These are phyloP conservation scores for Erebia aethiops DNA, from an alignment of 2,888 invertebrate species.

Conservation along the genomic window DNA sequence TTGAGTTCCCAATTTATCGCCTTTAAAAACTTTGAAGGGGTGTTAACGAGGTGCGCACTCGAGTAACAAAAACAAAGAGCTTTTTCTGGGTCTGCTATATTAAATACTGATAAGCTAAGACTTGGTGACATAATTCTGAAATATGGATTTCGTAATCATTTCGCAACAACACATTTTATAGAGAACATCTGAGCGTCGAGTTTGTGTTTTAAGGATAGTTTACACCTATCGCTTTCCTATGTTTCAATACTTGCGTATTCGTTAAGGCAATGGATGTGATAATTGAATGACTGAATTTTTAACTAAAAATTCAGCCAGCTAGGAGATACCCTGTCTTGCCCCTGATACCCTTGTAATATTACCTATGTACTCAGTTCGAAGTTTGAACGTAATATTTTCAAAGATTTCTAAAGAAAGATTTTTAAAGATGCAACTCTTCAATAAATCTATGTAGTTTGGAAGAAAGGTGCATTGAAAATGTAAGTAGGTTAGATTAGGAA, in stretches of 20 bases:
- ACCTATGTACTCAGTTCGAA: too few relatives aligned
- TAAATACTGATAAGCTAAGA: slow-evolving; percentile 18
- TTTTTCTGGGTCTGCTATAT: slow-evolving; percentile 14
- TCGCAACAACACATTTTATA: slow-evolving; percentile 10
- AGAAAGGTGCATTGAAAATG: too few relatives aligned
- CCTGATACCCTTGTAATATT: too few relatives aligned
- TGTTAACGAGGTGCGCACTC: slow-evolving; percentile 35
- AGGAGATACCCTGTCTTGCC: too few relatives aligned
- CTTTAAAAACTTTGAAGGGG: slow-evolving; percentile 42
- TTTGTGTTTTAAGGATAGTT: slow-evolving; percentile 17
- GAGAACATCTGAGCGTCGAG: slow-evolving; percentile 12
- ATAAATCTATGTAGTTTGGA: too few relatives aligned
- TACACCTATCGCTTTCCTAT: neutral
- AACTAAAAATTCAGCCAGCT: too few relatives aligned
- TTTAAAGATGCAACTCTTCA: too few relatives aligned
- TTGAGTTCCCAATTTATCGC: slow-evolving; percentile 37
- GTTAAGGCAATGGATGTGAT: neutral
- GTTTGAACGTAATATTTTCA: too few relatives aligned
- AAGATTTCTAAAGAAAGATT: too few relatives aligned
- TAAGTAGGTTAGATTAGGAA: too few relatives aligned
- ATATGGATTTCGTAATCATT: slow-evolving; percentile 19
- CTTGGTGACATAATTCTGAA: slow-evolving; percentile 22
- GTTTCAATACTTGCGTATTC: neutral
- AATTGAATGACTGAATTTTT: too few relatives aligned
- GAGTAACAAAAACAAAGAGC: slow-evolving; percentile 22